Evolutionary conservation across 2,888 invertebrate species (phyloP), one percentile per base, ranked within the genome.

Genomic region (Lucinisca nassula): DNA sequence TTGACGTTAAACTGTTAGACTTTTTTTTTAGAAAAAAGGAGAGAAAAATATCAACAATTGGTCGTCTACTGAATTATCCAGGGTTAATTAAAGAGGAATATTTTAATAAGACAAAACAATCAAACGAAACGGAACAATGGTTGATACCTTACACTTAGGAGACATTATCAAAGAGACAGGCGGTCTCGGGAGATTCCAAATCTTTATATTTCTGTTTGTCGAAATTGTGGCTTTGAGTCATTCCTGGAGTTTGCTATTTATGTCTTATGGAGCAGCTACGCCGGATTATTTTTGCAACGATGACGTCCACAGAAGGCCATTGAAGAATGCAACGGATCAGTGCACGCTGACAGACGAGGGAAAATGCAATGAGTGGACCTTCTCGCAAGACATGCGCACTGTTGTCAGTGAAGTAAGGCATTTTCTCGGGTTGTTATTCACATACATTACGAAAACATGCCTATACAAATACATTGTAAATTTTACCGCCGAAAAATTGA

Each of bases 161-260:
- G 30, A 49, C 3, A 74, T 74, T 14, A 74, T 74, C 8, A 24
- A 74, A 27, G 74, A 74, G 21, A 74, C 74, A n/a, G 74, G 74
- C 37, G 51, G 27, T 40, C 55, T 58, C 37, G 67, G 40, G 3
- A 30, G 38, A 61, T 58, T 77, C 35, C 55, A 77, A 24, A 38
- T 58, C 17, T 21, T 58, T 17, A 58, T 40, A 12, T 55, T 30
- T 21, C 32, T 58, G 12, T 38, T 77, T n/a, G 24, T 77, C 17
- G 77, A 77, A 24, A 8, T 32, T 27, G 55, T n/a, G 6, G 14
- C 49, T 74, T 27, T 74, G 0, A 24, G 74, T 4, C 74, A 74
- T 24, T 10, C 45, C 30, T 74, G 74, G 74, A 74, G 74, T 21
- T n/a, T 74, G 10, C 24, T 74, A 45, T 74, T 74, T 30, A 74